phyloP scores from a whole-genome alignment of 2,888 invertebrate genomes.

The Cryptus armator region DNA sequence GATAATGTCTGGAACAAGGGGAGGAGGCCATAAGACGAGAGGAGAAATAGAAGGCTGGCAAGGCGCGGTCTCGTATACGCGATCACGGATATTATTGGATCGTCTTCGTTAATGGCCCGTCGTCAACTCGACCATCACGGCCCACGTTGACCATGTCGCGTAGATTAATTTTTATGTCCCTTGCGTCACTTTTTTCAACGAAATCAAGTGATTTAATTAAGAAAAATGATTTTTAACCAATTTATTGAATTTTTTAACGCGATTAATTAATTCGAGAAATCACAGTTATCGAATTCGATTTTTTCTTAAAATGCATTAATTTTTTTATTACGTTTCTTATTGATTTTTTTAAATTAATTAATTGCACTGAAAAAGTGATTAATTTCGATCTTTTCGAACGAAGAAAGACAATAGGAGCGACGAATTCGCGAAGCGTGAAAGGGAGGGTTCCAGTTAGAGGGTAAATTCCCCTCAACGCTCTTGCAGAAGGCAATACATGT shows the following conservation, averaged over 20 bases:
- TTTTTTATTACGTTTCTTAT: not conserved
- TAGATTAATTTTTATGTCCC: slow-evolving; percentile 45
- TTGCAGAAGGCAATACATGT: slow-evolving; percentile 14
- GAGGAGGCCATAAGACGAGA: slow-evolving; percentile 66
- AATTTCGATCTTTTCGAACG: not conserved
- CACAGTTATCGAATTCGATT: not conserved
- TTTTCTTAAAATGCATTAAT: not conserved
- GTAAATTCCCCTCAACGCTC: slow-evolving; percentile 2
- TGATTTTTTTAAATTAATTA: too few species aligned
- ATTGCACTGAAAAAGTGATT: too few species aligned
- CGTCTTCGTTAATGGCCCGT: slow-evolving; percentile 68
- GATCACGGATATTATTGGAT: slow-evolving; percentile 77
- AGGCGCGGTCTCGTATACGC: slow-evolving; percentile 62
- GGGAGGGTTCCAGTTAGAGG: slow-evolving; percentile 9
- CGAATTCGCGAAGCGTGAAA: slow-evolving; percentile 23
- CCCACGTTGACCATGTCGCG: slow-evolving; percentile 48
- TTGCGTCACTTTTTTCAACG: slow-evolving; percentile 30
- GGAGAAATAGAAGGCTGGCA: slow-evolving; percentile 54
- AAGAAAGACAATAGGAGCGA: not conserved
- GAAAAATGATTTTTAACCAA: not conserved
- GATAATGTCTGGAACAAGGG: slow-evolving; percentile 76
- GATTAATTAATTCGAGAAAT: not conserved
- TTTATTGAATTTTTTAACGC: not conserved
- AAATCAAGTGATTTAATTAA: slow-evolving; percentile 16
- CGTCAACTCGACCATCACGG: slow-evolving; percentile 52